A percentile compares a stretch with the other conserved stretches of the same genome.
These are phyloP conservation scores for Tipula confusa DNA, from an alignment of 2,888 invertebrate genomes.

Conservation along the genomic window DNA sequence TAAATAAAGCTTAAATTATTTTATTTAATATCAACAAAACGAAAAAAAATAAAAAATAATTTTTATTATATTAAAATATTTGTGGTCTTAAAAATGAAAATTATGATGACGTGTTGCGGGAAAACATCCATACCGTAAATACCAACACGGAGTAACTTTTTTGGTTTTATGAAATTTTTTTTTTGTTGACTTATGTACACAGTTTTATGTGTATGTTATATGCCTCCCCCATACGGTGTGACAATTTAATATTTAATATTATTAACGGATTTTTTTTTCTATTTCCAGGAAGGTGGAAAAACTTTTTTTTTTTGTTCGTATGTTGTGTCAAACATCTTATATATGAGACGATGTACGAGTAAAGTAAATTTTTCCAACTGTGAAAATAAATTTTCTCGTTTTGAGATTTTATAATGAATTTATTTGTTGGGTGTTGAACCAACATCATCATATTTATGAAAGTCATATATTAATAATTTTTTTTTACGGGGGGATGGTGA, in stretches of 20 bases:
- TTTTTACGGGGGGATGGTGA: neutral
- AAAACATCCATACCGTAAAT: neutral
- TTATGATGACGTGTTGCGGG: neutral
- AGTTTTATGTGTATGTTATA: neutral
- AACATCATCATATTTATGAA: neutral
- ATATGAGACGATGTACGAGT: neutral
- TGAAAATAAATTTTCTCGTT: conserved; percentile 14
- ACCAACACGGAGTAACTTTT: neutral
- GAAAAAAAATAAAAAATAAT: neutral
- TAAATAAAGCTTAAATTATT: neutral
- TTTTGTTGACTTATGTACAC: neutral
- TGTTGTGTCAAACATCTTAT: neutral
- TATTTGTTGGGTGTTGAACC: neutral
- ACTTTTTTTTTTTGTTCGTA: neutral
- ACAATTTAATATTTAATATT: neutral
- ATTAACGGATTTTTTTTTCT: neutral
- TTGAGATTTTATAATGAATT: conserved; percentile 17
- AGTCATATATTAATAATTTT: too few species aligned
- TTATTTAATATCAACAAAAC: conserved; percentile 4
- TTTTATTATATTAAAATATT: neutral
- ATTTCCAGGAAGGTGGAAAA: neutral
- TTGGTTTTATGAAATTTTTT: neutral
- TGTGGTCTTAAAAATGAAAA: conserved; percentile 9
- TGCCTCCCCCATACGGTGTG: neutral
- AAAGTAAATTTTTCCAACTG: neutral